phyloP scores from a whole-genome alignment of 2,113 vertebrate species.

The Engraulis encrasicolus region DNA sequence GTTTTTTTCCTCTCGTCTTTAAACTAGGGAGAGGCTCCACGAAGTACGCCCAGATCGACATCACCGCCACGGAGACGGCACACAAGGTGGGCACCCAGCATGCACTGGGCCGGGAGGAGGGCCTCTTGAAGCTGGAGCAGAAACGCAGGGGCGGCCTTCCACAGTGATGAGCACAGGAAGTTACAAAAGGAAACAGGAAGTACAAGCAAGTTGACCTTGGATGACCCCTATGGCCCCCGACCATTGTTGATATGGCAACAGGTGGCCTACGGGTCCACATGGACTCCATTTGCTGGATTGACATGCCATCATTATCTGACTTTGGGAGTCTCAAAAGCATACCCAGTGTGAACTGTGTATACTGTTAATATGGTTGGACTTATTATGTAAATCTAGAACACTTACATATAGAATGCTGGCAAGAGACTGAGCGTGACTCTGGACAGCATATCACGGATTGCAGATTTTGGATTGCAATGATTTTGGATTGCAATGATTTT shows the following conservation, averaged over 20 bases:
- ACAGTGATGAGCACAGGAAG: constrained; percentile 62
- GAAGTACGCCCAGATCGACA: constrained; percentile 87
- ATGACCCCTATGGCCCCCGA: too few species aligned
- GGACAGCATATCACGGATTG: too few species aligned
- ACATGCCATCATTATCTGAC: not conserved
- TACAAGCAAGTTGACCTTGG: not conserved
- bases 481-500: not conserved
- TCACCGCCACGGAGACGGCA: constrained; percentile 83
- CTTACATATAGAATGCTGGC: not conserved
- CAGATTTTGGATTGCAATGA: not conserved
- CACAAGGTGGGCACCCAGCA: constrained; percentile 85
- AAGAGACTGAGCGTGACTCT: not conserved
- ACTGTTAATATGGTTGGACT: not conserved
- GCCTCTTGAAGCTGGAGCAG: constrained; percentile 83
- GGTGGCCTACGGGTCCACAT: not conserved
- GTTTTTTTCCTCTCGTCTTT: too few species aligned
- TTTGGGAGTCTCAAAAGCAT: not conserved
- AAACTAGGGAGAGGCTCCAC: constrained; percentile 81
- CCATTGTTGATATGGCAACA: not conserved
- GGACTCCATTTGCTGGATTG: not conserved
- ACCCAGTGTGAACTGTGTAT: not conserved
- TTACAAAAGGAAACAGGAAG: not conserved
- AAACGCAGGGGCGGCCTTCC: constrained; percentile 70
- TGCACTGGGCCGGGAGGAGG: constrained; percentile 83
- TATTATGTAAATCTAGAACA: not conserved